Conservation (phyloP, 2,888 invertebrate species). For the Archips crataeganus region DNA sequence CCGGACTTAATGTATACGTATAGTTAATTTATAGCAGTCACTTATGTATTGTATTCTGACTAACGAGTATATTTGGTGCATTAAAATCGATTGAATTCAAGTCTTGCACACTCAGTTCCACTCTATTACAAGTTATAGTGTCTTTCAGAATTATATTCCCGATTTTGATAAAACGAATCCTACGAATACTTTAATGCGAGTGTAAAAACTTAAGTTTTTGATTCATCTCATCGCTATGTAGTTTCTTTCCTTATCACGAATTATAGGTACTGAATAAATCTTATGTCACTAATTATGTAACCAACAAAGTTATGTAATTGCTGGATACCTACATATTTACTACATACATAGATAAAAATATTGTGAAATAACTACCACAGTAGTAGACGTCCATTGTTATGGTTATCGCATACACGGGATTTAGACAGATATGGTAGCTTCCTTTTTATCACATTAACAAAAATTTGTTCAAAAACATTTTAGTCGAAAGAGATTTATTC, state of each 20-base stretch:
- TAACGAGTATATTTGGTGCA: not conserved
- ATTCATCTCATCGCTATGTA: not conserved
- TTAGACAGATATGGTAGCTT: not conserved
- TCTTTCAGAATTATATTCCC: too few species aligned
- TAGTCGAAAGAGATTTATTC: not conserved
- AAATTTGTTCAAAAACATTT: not conserved
- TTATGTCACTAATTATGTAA: slow-evolving; percentile 6
- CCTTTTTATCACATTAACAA: not conserved
- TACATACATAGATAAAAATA: not conserved
- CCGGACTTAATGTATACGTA: not conserved
- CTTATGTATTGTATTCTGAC: not conserved
- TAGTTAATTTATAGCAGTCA: not conserved
- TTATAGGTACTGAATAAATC: not conserved
- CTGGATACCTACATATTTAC: not conserved
- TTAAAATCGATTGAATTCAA: too few species aligned
- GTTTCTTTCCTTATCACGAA: not conserved
- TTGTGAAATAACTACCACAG: slow-evolving; percentile 8
- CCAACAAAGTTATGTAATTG: not conserved
- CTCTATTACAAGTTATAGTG: too few species aligned
- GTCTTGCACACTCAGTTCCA: too few species aligned
- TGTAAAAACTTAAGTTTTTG: not conserved
- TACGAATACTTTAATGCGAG: not conserved
- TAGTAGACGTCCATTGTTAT: not conserved
- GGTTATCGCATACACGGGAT: not conserved
- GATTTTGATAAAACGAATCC: too few species aligned